Evolutionary conservation across 1,140 invertebrate species (phyloP).

Genomic region (Venturia canescens): DNA sequence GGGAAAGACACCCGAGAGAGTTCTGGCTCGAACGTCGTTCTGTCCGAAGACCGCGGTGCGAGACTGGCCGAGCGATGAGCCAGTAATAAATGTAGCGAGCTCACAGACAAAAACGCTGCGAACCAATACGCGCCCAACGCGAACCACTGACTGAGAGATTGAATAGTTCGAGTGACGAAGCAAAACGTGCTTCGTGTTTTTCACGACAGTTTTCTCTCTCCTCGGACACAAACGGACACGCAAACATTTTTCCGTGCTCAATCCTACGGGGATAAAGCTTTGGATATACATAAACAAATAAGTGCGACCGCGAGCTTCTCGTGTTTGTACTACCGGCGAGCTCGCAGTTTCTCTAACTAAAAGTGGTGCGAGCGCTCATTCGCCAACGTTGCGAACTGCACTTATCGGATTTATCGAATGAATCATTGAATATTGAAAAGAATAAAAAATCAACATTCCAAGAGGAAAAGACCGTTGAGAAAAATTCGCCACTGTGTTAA

Average conservation of each 20-base stretch:
- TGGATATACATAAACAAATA: neutral
- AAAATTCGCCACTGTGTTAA: neutral
- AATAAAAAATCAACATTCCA: neutral
- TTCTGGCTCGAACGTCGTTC: constrained; percentile 47
- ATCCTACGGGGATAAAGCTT: neutral
- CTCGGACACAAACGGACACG: neutral
- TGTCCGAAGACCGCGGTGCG: constrained; percentile 20
- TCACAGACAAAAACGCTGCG: constrained; percentile 39
- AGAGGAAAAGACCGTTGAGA: neutral
- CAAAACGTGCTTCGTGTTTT: neutral
- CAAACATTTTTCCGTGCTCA: neutral
- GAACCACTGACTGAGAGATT: constrained; percentile 10
- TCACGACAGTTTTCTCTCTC: neutral
- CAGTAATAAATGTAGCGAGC: constrained; percentile 56
- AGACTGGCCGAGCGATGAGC: constrained; percentile 46
- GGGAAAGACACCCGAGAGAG: constrained; percentile 40
- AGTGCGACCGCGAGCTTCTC: neutral
- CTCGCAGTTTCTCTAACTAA: no score
- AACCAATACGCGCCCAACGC: neutral
- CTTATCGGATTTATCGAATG: no score
- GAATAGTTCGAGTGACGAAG: neutral
- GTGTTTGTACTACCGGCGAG: no score
- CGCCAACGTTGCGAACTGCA: no score
- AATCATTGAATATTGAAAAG: neutral
- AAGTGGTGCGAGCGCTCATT: no score